Evolutionary conservation across 2,888 invertebrate species (phyloP).

Genomic region (Rhagophthalmus giganteus): DNA sequence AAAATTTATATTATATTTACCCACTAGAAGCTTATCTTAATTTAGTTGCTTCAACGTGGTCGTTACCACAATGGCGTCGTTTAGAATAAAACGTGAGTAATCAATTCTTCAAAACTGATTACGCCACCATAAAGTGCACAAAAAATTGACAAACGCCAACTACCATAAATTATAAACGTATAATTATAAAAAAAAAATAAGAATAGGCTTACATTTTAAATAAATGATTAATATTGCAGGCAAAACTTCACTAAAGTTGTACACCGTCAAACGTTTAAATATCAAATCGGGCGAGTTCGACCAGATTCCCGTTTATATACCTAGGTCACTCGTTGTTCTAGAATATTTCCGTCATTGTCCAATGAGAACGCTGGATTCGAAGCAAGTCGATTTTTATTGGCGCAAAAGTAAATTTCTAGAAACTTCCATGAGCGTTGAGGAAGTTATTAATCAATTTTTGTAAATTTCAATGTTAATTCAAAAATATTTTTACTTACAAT

Average conservation of each 20-base stretch:
- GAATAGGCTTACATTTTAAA: conserved; percentile 5
- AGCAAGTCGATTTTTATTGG: conserved; percentile 2
- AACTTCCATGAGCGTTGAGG: neutral
- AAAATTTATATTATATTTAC: no score
- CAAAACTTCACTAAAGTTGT: conserved; percentile 43
- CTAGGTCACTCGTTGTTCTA: conserved; percentile 45
- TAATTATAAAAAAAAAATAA: neutral
- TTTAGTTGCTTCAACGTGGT: conserved; percentile 5
- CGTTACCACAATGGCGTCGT: neutral
- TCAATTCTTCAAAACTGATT: neutral
- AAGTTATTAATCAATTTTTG: neutral
- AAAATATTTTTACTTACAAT: no score
- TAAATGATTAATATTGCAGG: conserved; percentile 40
- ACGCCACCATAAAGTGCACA: neutral
- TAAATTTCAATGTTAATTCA: no score
- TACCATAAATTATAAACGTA: no score
- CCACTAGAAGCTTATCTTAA: no score
- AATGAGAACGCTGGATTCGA: conserved; percentile 35
- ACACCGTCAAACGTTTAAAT: conserved; percentile 34
- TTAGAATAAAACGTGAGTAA: no score
- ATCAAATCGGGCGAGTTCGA: conserved; percentile 44
- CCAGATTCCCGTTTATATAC: conserved; percentile 52
- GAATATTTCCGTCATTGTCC: conserved; percentile 47
- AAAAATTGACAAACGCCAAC: conserved; percentile 7
- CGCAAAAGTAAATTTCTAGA: neutral